Base-by-base conservation (phyloP, 2,888 invertebrate species). In the Meteorus colon region DNA sequence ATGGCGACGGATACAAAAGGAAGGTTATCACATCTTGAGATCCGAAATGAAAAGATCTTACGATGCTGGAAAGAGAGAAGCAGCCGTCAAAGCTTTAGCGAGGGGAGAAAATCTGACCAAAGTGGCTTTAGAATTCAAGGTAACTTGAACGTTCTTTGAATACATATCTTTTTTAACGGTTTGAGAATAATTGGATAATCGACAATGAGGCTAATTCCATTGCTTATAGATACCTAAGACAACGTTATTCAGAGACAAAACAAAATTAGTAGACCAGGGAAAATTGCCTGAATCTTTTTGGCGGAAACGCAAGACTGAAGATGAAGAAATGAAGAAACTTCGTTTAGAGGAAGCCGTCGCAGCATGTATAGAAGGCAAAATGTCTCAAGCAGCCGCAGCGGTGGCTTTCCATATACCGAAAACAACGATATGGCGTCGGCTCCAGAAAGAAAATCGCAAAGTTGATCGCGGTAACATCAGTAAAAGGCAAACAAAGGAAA, bases 381-480 rank as follows among this genome's bases (percentile, higher is more conserved):
- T 90, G 90, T 90, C 90, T 0, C 90, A 90, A 81, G 90, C 90
- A 14, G 84, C 87, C 2, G 90, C 90, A 27, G 88, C 90, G 3
- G 79, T 85, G 73, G 86, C 86, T 24, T 90, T 87, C 80, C 86
- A 86, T 79, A 89, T 90, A 77, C 90, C 90, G 19, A 90, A 90
- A 82, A 90, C 90, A 2, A 90, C 90, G 0, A 90, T 90, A 77
- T 90, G 90, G 90, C 86, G 90, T 75, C 83, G 86, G 55, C 82
- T 90, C 27, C 90, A 90, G 73, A 86, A 89, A 74, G 86, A 87
- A 19, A 83, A 83, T 10, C 83, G 82, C 55, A 84, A 82, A 66
- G 73, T 73, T n/a, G 82, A 82, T n/a, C 59, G 74, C 66, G 19
- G 19, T 24, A 31, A 27, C 31, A 34, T 14, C n/a, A 31, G 48